Evolutionary conservation across 2,113 vertebrate species (phyloP).

Genomic region (Lates calcarifer): DNA sequence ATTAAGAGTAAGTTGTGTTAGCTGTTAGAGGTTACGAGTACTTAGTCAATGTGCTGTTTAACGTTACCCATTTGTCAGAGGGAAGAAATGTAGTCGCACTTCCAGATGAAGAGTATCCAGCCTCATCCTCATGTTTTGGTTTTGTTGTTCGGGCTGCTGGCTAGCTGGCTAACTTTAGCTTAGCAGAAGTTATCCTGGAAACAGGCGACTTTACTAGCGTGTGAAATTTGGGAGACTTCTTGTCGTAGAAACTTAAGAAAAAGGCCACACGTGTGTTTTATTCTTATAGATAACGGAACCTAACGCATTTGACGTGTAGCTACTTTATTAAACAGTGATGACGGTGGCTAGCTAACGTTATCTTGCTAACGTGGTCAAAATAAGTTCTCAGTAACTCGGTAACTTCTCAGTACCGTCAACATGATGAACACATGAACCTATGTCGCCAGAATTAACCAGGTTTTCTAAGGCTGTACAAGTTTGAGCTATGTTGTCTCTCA

Average conservation of each 20-base stretch:
- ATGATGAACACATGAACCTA: too few species aligned
- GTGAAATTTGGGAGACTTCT: not conserved
- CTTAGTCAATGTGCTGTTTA: accelerated
- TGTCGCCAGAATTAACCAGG: not conserved
- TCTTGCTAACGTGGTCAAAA: constrained; percentile 28
- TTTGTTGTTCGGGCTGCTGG: constrained; percentile 58
- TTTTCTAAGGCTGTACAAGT: not conserved
- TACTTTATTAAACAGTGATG: not conserved
- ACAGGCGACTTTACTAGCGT: not conserved
- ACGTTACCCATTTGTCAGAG: not conserved
- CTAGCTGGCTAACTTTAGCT: constrained; percentile 71
- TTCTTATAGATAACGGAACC: not conserved
- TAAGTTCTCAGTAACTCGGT: too few species aligned
- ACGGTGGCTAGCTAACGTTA: constrained; percentile 15
- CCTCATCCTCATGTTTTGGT: constrained; percentile 50
- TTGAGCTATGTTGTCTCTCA: not conserved
- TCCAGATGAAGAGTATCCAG: not conserved
- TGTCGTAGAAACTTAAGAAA: too few species aligned
- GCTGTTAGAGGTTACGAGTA: too few species aligned
- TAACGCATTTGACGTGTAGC: not conserved
- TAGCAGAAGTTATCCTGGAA: constrained; percentile 48
- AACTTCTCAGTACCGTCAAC: not conserved
- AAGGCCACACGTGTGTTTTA: not conserved
- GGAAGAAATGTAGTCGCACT: accelerated
- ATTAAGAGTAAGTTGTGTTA: constrained; percentile 64